These are phyloP conservation scores for Archips crataeganus DNA, from an alignment of 2,888 invertebrate species.

Conservation along the genomic window DNA sequence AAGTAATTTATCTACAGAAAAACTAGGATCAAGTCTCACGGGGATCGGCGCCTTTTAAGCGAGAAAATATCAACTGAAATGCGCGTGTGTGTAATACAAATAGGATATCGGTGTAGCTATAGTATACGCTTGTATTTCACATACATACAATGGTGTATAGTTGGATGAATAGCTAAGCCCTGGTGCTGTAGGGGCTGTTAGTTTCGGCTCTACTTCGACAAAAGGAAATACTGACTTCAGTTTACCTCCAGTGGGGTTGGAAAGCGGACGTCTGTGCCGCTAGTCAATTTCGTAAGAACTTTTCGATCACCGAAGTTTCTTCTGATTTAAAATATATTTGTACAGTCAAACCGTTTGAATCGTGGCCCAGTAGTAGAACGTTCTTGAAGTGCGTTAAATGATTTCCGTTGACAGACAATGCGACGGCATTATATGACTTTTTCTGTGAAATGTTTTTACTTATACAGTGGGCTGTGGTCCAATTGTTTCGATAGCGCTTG, in stretches of 20 bases:
- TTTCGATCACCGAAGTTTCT: neutral
- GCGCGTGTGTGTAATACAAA: neutral
- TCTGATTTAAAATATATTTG: neutral
- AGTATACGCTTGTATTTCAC: neutral
- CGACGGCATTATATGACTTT: too few relatives aligned
- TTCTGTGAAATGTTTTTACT: too few relatives aligned
- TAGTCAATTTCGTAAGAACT: neutral
- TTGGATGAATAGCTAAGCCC: neutral
- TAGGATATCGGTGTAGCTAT: neutral
- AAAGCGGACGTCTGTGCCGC: neutral
- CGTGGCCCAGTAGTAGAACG: too few relatives aligned
- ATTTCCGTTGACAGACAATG: too few relatives aligned
- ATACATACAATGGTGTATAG: neutral
- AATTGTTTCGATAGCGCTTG: too few relatives aligned
- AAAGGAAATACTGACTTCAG: neutral
- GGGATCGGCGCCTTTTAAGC: neutral
- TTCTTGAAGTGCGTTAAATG: too few relatives aligned
- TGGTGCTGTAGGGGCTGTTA: neutral
- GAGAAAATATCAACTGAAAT: conserved; percentile 14
- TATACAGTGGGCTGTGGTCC: too few relatives aligned
- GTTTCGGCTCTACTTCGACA: neutral
- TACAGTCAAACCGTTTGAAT: too few relatives aligned
- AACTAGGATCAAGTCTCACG: neutral
- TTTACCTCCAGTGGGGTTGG: neutral
- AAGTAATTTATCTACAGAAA: conserved; percentile 7